These are phyloP conservation scores for Ophioderma brevispina DNA, from an alignment of 35 echinoderm and acorn worm genomes.

Conservation along the genomic window DNA sequence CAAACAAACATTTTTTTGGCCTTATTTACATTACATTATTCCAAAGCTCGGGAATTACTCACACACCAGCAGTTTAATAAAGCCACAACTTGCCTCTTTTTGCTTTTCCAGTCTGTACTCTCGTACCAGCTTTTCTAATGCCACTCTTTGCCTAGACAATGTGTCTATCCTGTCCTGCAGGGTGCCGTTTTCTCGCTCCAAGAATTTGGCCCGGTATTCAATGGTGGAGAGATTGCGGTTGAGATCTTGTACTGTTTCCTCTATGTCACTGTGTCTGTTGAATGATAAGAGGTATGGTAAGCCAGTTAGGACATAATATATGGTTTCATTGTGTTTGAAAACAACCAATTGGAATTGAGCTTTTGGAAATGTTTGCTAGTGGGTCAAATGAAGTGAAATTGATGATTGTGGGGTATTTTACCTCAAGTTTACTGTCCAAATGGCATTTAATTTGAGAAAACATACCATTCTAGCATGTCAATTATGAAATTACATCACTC, in stretches of 20 bases:
- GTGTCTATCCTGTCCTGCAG: slow-evolving; percentile 83
- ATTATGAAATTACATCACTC: too few relatives aligned
- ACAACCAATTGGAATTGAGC: too few relatives aligned
- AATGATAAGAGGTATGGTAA: too few relatives aligned
- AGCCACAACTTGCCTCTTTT: slow-evolving; percentile 68
- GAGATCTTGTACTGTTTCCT: slow-evolving; percentile 72
- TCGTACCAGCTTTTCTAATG: slow-evolving; percentile 87
- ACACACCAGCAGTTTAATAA: not conserved
- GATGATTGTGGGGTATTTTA: too few relatives aligned
- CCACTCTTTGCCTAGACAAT: slow-evolving; percentile 71
- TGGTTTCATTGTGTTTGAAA: too few relatives aligned
- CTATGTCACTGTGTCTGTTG: slow-evolving; percentile 66
- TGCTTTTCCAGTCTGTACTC: slow-evolving; percentile 96
- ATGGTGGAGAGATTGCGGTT: slow-evolving; percentile 66
- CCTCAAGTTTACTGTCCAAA: too few relatives aligned
- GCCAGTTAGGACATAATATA: too few relatives aligned
- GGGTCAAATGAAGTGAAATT: not conserved
- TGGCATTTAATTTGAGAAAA: too few relatives aligned
- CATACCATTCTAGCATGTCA: too few relatives aligned
- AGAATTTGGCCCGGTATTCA: slow-evolving; percentile 91
- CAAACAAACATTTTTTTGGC: not conserved
- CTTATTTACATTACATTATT: not conserved
- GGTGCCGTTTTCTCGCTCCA: slow-evolving; percentile 90
- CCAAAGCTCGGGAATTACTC: not conserved
- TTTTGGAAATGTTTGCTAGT: too few relatives aligned